Percentiles rank a stretch among this genome's conserved stretches.
Conservation (phyloP, 2,113 vertebrate genomes). For the Petrocephalus zakoni region DNA sequence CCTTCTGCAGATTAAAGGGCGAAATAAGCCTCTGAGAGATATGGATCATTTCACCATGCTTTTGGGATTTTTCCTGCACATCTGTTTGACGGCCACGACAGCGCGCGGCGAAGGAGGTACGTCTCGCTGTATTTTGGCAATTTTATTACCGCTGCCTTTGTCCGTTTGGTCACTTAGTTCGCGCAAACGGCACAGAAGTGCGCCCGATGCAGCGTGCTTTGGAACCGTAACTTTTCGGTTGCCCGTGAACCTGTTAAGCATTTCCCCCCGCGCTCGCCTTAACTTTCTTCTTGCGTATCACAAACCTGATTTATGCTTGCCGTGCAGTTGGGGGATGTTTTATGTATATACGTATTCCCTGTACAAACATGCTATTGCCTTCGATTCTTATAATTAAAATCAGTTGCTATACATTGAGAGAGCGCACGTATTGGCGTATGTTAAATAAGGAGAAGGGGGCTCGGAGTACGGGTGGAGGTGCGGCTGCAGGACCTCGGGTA, state of each 20-base stretch:
- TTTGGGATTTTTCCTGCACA: conserved; percentile 73
- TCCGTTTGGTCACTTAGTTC: not conserved
- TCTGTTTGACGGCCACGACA: conserved; percentile 51
- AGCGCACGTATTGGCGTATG: not conserved
- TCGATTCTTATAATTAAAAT: not conserved
- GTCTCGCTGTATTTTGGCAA: conserved; percentile 33
- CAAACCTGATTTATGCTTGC: not conserved
- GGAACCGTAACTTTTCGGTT: not conserved
- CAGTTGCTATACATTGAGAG: not conserved
- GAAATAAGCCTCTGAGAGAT: conserved; percentile 27
- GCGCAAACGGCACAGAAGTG: not conserved
- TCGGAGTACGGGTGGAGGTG: too few relatives aligned
- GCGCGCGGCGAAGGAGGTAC: conserved; percentile 77
- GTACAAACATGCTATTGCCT: not conserved
- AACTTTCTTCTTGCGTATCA: not conserved
- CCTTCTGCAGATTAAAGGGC: conserved; percentile 31
- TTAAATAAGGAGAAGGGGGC: not conserved
- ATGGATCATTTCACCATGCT: conserved; percentile 78
- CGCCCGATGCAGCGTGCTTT: too few relatives aligned
- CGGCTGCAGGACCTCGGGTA: not conserved
- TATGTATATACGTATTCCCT: not conserved
- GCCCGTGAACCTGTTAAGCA: not conserved
- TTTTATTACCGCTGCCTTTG: not conserved
- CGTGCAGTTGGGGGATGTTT: not conserved
- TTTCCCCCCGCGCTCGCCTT: not conserved